phyloP scores from a whole-genome alignment of 2,888 invertebrate genomes.

The Ferrisia virgata region DNA sequence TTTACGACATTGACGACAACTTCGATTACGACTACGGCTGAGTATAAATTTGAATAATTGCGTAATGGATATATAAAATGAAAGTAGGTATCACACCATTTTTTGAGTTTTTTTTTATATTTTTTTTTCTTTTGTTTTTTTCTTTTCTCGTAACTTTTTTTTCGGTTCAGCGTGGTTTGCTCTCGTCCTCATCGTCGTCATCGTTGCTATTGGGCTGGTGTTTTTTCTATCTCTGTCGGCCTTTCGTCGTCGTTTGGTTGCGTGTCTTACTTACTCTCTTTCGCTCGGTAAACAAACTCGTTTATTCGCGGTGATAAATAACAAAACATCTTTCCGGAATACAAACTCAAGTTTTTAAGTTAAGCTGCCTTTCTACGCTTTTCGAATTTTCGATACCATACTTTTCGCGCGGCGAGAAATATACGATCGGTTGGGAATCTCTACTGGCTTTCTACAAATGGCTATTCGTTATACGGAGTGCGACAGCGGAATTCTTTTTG shows the following conservation, averaged over 20 bases:
- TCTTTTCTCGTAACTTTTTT: neutral
- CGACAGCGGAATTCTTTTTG: slow-evolving; percentile 30
- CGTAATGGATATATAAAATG: slow-evolving; percentile 18
- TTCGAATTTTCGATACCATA: slow-evolving; percentile 12
- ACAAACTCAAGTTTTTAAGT: slow-evolving; percentile 22
- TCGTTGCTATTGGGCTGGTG: no score
- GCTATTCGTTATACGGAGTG: slow-evolving; percentile 14
- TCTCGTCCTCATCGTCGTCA: neutral
- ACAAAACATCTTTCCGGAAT: slow-evolving; percentile 28
- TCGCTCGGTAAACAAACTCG: slow-evolving; percentile 14
- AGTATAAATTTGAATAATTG: slow-evolving; percentile 11
- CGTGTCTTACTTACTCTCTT: neutral
- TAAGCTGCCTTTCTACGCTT: slow-evolving; percentile 28
- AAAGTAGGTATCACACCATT: neutral
- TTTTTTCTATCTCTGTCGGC: neutral
- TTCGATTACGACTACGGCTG: neutral
- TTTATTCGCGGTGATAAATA: slow-evolving; percentile 27
- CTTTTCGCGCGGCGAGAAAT: neutral
- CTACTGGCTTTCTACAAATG: slow-evolving; percentile 28
- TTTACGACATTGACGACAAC: no score
- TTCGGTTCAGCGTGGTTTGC: neutral
- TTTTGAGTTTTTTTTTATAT: neutral
- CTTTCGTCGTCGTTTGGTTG: neutral
- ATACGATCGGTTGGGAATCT: slow-evolving; percentile 19
- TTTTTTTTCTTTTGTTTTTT: neutral